phyloP scores from a whole-genome alignment of 2,888 invertebrate genomes.

The Hoplodrina ambigua region DNA sequence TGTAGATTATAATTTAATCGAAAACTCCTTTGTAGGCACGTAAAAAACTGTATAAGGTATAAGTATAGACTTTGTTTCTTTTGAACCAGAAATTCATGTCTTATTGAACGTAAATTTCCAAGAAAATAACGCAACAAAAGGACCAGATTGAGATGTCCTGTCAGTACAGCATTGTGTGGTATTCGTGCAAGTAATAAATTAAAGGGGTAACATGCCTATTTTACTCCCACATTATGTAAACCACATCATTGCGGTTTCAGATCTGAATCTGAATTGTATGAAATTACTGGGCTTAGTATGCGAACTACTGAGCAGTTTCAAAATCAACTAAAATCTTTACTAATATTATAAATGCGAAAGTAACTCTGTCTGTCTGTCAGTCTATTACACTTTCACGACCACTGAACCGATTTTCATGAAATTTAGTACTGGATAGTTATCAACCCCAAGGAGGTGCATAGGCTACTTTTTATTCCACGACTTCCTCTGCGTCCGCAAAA shows the following conservation, averaged over 20 bases:
- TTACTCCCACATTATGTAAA: neutral
- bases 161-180: conserved; percentile 6
- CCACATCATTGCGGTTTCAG: conserved; percentile 21
- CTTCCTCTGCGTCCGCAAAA: too few species aligned
- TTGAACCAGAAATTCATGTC: neutral
- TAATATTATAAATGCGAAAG: too few species aligned
- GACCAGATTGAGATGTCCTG: conserved; percentile 20
- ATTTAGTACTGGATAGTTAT: too few species aligned
- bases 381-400: too few species aligned
- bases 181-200: conserved; percentile 30
- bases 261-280: conserved; percentile 18
- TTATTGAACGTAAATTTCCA: too few species aligned
- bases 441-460: too few species aligned
- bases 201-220: conserved; percentile 17
- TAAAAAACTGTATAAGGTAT: too few species aligned
- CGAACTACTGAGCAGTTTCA: conserved; percentile 5
- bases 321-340: neutral
- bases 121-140: conserved; percentile 3
- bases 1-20: neutral
- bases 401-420: too few species aligned
- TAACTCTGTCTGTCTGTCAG: too few species aligned
- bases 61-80: neutral
- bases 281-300: conserved; percentile 2
- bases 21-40: neutral
- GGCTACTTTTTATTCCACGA: too few species aligned